Evolutionary conservation across 1,140 invertebrate species (phyloP).

Genomic region (Littorina saxatilis): DNA sequence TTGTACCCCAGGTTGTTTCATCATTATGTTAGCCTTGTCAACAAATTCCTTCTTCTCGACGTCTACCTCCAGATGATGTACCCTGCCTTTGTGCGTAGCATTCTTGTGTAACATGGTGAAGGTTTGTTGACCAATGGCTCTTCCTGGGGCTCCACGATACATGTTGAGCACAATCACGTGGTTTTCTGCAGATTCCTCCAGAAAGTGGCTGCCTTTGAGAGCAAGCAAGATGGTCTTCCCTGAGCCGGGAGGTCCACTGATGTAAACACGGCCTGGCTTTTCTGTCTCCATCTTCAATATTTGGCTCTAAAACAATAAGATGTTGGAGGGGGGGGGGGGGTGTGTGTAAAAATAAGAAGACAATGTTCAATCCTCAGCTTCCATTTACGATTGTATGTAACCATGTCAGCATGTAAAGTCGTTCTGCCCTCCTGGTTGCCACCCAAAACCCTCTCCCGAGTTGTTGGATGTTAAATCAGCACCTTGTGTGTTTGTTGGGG

Average conservation of each 20-base stretch:
- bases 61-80: neutral
- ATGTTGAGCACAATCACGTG: constrained; percentile 29
- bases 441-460: too few species aligned
- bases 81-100: neutral
- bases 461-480: too few species aligned
- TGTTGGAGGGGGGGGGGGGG: too few species aligned
- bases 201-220: neutral
- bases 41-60: neutral
- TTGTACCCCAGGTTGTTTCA: neutral
- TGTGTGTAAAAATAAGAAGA: too few species aligned
- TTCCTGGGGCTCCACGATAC: constrained; percentile 4
- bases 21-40: neutral
- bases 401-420: too few species aligned
- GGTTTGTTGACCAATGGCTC: neutral
- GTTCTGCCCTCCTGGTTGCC: too few species aligned
- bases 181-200: neutral
- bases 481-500: too few species aligned
- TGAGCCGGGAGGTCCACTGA: constrained; percentile 14
- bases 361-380: too few species aligned
- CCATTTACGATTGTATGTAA: too few species aligned
- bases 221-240: constrained; percentile 13
- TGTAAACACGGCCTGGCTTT: neutral
- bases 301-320: neutral
- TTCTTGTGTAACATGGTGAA: neutral
- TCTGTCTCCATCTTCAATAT: neutral